Conservation (phyloP, 1,140 invertebrate species). For the Dicyema japonicum region DNA sequence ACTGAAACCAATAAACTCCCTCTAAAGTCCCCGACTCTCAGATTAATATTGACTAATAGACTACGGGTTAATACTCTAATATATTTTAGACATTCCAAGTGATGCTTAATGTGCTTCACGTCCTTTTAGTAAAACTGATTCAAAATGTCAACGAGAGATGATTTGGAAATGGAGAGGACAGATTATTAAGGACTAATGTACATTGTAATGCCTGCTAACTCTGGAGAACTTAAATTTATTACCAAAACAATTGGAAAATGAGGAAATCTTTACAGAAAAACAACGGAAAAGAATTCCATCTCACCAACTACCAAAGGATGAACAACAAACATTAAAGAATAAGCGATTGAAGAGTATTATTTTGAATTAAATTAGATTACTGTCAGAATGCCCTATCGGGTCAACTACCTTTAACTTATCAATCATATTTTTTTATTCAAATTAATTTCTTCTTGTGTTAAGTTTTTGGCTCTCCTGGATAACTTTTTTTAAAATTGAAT, state of each 20-base stretch:
- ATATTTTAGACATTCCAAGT: slow-evolving; percentile 58
- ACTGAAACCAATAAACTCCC: slow-evolving; percentile 94
- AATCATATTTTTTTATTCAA: too few species aligned
- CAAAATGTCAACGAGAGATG: slow-evolving; percentile 63
- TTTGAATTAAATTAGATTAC: too few species aligned
- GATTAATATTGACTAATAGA: slow-evolving; percentile 68
- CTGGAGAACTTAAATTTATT: slow-evolving; percentile 67
- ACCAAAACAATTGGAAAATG: slow-evolving; percentile 63
- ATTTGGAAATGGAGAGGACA: slow-evolving; percentile 83
- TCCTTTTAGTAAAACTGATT: slow-evolving; percentile 59
- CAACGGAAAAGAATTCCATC: too few species aligned
- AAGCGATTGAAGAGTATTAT: too few species aligned
- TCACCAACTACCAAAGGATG: too few species aligned
- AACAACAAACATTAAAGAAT: too few species aligned
- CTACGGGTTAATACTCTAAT: too few species aligned
- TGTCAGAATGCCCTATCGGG: too few species aligned
- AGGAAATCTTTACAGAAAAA: slow-evolving; percentile 36
- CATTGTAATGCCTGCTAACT: slow-evolving; percentile 39
- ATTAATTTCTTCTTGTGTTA: too few species aligned
- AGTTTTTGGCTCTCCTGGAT: too few species aligned
- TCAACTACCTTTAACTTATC: too few species aligned
- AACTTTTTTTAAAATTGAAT: too few species aligned
- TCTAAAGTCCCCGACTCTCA: slow-evolving; percentile 66
- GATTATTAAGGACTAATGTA: slow-evolving; percentile 33
- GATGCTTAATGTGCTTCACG: slow-evolving; percentile 66